Conservation (phyloP, 1,140 invertebrate genomes). For the Cardiocondyla obscurior region DNA sequence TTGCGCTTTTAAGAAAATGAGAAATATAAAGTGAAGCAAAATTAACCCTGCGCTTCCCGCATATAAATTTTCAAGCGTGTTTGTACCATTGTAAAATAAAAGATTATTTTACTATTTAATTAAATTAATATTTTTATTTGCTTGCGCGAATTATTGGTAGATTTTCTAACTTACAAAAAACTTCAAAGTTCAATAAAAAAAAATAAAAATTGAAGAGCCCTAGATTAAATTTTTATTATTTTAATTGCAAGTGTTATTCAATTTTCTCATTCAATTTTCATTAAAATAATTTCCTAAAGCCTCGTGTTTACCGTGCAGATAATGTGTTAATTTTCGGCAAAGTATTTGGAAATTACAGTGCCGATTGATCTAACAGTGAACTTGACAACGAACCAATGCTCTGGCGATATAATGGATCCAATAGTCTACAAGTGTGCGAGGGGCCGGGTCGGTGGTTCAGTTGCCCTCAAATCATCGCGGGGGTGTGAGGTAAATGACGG, state of each 20-base stretch:
- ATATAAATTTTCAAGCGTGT: background rate
- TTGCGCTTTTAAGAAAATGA: background rate
- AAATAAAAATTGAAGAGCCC: too few relatives aligned
- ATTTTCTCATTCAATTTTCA: too few relatives aligned
- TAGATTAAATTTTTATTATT: background rate
- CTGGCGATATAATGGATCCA: conserved; percentile 68
- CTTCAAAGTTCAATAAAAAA: too few relatives aligned
- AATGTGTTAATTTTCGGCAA: background rate
- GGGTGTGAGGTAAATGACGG: conserved; percentile 79
- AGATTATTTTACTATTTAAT: background rate
- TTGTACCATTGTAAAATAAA: background rate
- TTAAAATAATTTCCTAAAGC: too few relatives aligned
- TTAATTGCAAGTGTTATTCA: background rate
- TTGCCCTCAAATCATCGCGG: conserved; percentile 81
- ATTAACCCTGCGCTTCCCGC: background rate
- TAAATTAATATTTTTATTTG: background rate
- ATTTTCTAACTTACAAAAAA: background rate
- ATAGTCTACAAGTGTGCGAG: conserved; percentile 44
- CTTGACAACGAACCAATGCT: conserved; percentile 49
- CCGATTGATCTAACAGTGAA: conserved; percentile 53
- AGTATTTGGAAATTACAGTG: conserved; percentile 48
- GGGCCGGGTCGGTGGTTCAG: conserved; percentile 71
- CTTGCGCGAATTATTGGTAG: background rate
- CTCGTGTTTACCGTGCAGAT: background rate
- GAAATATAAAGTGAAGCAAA: background rate